These are phyloP conservation scores for Elysia crispata DNA, from an alignment of 2,888 invertebrate genomes.

Conservation along the genomic window DNA sequence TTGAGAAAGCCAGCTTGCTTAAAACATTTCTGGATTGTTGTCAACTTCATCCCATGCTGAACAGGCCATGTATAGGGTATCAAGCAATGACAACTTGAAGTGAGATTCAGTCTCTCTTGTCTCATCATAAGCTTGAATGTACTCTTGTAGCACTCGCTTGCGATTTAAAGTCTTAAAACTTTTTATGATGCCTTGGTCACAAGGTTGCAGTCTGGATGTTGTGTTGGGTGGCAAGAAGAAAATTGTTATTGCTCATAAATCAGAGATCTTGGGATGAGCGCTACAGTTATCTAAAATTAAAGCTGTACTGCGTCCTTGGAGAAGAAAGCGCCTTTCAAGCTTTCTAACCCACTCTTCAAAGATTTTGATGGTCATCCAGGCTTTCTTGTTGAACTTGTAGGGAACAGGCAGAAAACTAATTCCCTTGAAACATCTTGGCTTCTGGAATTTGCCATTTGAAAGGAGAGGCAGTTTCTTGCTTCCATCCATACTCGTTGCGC, in stretches of 20 bases:
- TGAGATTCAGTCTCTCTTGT: conserved; percentile 11
- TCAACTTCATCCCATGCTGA: conserved; percentile 7
- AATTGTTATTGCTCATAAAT: conserved; percentile 49
- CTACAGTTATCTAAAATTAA: conserved; percentile 59
- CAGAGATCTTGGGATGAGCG: conserved; percentile 52
- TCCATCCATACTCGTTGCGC: too few relatives aligned
- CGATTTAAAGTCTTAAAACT: conserved; percentile 48
- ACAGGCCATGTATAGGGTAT: not conserved
- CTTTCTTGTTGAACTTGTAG: conserved; percentile 54
- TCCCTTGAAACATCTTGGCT: too few relatives aligned
- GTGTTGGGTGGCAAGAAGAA: conserved; percentile 60
- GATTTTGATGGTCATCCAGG: conserved; percentile 55
- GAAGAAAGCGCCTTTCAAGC: conserved; percentile 49
- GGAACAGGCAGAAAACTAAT: conserved; percentile 20
- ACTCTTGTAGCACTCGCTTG: conserved; percentile 2
- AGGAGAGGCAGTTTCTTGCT: too few relatives aligned
- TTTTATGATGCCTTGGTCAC: conserved; percentile 60
- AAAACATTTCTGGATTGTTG: conserved; percentile 12
- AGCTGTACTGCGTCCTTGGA: conserved; percentile 43
- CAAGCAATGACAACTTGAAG: conserved; percentile 23
- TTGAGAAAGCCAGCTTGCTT: not conserved
- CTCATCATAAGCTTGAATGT: not conserved
- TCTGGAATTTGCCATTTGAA: too few relatives aligned
- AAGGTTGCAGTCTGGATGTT: conserved; percentile 57
- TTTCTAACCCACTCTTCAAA: conserved; percentile 55